Evolutionary conservation across 2,113 vertebrate genomes (phyloP).

Genomic region (Rhinolophus sinicus): DNA sequence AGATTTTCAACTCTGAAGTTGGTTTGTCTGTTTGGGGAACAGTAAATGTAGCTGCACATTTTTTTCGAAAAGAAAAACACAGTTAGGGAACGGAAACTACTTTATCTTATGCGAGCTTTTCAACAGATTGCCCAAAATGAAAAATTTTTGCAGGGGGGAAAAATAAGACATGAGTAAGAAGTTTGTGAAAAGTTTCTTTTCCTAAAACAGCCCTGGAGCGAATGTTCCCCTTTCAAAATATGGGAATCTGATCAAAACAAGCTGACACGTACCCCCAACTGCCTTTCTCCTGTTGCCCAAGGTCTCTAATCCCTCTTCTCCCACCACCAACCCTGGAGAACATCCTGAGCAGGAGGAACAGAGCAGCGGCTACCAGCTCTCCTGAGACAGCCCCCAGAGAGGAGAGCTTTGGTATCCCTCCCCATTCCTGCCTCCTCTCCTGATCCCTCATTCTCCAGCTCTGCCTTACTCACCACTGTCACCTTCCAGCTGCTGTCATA

Average conservation of each 20-base stretch:
- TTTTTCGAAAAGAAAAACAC: constrained; percentile 23
- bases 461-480: background rate
- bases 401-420: background rate
- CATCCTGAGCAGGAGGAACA: background rate
- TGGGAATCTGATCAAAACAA: background rate
- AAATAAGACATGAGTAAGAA: background rate
- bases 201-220: background rate
- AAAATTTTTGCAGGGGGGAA: background rate
- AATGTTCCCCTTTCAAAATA: constrained; percentile 12
- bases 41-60: background rate
- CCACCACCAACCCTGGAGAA: background rate
- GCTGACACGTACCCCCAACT: background rate
- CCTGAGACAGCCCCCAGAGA: background rate
- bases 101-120: background rate
- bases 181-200: background rate
- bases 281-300: background rate
- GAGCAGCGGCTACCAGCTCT: background rate
- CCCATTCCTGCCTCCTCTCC: background rate
- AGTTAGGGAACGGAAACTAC: background rate
- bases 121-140: background rate
- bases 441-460: background rate
- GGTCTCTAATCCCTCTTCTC: background rate
- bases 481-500: background rate
- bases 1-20: background rate
- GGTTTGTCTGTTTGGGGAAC: background rate